These are phyloP conservation scores for Salvelinus namaycush DNA, from an alignment of 2,113 vertebrate genomes.

Conservation along the genomic window DNA sequence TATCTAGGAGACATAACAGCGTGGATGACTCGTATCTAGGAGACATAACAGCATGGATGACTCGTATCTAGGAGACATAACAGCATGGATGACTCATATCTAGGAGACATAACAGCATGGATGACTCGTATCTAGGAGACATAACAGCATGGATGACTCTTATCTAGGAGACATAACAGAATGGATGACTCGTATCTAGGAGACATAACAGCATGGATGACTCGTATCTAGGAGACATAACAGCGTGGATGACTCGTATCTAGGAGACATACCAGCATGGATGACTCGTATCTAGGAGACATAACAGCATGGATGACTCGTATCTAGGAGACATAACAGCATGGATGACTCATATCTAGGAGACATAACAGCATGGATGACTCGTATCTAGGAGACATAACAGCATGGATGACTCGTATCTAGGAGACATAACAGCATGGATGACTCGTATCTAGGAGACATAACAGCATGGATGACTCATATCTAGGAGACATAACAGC, in stretches of 20 bases:
- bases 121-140: constrained; percentile 25
- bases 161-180: constrained; percentile 30
- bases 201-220: constrained; percentile 16
- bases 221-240: constrained; percentile 34
- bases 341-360: constrained; percentile 20
- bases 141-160: constrained; percentile 20
- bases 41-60: constrained; percentile 15
- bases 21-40: constrained; percentile 20
- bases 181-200: constrained; percentile 19
- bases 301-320: constrained; percentile 19
- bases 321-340: background rate
- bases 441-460: constrained; percentile 25
- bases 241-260: constrained; percentile 22
- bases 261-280: constrained; percentile 18
- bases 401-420: constrained; percentile 22
- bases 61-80: constrained; percentile 34
- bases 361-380: constrained; percentile 15
- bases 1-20: background rate
- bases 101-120: constrained; percentile 18
- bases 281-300: constrained; percentile 25
- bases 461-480: constrained; percentile 20
- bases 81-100: constrained; percentile 22
- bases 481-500: constrained; percentile 30
- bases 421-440: constrained; percentile 18
- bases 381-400: constrained; percentile 34